Percentiles rank a stretch among this genome's conserved stretches.
phyloP scores from a whole-genome alignment of 2,888 invertebrate genomes.

The Megaustenia siamemsis region DNA sequence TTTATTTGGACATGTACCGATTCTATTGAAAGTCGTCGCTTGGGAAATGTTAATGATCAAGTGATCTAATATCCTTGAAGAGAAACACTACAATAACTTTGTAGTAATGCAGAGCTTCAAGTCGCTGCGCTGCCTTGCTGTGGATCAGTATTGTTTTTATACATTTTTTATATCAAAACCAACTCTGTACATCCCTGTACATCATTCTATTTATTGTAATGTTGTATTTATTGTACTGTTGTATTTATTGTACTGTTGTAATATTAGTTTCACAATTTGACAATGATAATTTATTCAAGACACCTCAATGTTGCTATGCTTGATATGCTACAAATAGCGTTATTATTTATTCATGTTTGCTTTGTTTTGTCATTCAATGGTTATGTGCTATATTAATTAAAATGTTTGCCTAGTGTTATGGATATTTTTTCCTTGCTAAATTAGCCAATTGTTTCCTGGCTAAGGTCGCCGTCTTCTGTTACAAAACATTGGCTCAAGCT shows the following conservation, averaged over 20 bases:
- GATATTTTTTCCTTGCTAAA: too few species aligned
- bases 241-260: conserved; percentile 31
- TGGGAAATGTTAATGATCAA: too few species aligned
- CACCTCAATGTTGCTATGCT: neutral
- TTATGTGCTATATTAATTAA: too few species aligned
- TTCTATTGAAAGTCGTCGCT: too few species aligned
- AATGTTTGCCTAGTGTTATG: too few species aligned
- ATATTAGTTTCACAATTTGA: neutral
- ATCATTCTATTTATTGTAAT: neutral
- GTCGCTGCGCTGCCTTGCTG: neutral
- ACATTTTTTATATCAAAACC: neutral
- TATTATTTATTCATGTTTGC: neutral
- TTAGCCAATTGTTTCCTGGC: too few species aligned
- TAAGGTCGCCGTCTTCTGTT: too few species aligned
- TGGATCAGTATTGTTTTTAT: conserved; percentile 7
- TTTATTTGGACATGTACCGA: neutral
- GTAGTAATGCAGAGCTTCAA: neutral
- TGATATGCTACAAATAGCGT: neutral
- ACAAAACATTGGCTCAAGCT: too few species aligned
- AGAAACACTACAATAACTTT: neutral
- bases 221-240: conserved; percentile 15
- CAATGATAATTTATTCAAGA: conserved; percentile 10
- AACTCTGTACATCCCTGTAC: neutral
- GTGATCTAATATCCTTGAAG: conserved; percentile 6
- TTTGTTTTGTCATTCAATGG: too few species aligned